Conservation (phyloP, 2,888 invertebrate species). For the Cecidostiba fungosa region DNA sequence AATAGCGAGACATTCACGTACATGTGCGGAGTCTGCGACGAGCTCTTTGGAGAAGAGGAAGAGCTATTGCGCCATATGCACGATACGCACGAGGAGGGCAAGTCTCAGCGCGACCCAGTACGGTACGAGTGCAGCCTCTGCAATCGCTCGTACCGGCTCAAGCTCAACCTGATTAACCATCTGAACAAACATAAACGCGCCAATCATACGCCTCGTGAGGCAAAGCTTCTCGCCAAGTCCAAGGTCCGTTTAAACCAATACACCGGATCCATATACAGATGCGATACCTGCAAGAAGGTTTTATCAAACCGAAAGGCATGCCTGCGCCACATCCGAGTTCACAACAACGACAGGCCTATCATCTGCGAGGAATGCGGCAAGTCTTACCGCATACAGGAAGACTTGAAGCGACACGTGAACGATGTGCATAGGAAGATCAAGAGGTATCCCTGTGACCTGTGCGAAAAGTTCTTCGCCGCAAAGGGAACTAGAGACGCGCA, state of each 20-base stretch:
- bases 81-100: background rate
- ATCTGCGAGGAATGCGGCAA: conserved; percentile 80
- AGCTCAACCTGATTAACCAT: conserved; percentile 29
- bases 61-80: conserved; percentile 45
- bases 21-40: conserved; percentile 53
- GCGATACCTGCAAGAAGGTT: conserved; percentile 77
- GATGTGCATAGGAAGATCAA: conserved; percentile 76
- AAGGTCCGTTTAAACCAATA: background rate
- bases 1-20: background rate
- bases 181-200: conserved; percentile 7
- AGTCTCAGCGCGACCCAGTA: background rate
- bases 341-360: conserved; percentile 79
- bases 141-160: conserved; percentile 9
- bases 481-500: conserved; percentile 68
- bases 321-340: conserved; percentile 81
- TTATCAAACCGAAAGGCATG: conserved; percentile 77
- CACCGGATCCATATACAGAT: background rate
- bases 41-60: conserved; percentile 16
- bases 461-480: conserved; percentile 68
- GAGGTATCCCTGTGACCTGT: conserved; percentile 82
- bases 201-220: background rate
- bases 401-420: conserved; percentile 82
- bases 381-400: conserved; percentile 70
- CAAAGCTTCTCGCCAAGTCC: conserved; percentile 6
- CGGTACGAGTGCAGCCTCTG: conserved; percentile 55